Conservation (phyloP, 1,140 invertebrate species). For the Drosophila neocordata region DNA sequence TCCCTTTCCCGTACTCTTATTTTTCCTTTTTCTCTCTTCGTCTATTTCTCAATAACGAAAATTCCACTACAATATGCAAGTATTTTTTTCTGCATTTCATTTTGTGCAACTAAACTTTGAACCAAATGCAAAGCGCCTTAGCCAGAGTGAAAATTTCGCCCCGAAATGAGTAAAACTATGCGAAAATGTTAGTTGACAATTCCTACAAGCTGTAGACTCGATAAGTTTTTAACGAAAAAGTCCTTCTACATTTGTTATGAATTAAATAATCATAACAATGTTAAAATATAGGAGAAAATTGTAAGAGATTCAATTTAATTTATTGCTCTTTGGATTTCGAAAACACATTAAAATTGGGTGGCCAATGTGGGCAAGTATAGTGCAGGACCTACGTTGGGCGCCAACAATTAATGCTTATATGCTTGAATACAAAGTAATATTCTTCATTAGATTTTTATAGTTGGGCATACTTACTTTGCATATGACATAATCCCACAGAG, state of each 20-base stretch:
- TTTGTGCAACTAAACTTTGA: slow-evolving; percentile 53
- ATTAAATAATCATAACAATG: too few relatives aligned
- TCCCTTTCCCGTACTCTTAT: slow-evolving; percentile 3
- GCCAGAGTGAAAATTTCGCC: slow-evolving; percentile 29
- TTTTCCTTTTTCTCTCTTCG: background rate
- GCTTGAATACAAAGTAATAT: too few relatives aligned
- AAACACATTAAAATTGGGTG: too few relatives aligned
- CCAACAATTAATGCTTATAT: too few relatives aligned
- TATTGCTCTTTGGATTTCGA: too few relatives aligned
- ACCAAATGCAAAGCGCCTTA: slow-evolving; percentile 47
- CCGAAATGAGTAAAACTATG: slow-evolving; percentile 9
- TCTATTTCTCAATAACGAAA: slow-evolving; percentile 15
- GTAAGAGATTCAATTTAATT: too few relatives aligned
- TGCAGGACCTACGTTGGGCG: too few relatives aligned
- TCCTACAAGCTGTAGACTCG: slow-evolving; percentile 10
- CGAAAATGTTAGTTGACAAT: background rate
- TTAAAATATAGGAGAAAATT: too few relatives aligned
- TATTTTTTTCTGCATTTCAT: slow-evolving; percentile 33
- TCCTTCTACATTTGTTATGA: too few relatives aligned
- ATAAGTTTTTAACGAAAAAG: too few relatives aligned
- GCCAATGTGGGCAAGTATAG: too few relatives aligned
- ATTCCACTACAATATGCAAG: slow-evolving; percentile 45
- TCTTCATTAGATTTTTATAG: too few relatives aligned
- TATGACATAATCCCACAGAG: slow-evolving; percentile 96
- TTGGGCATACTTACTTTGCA: slow-evolving; percentile 92